Percentiles rank a stretch among this genome's conserved stretches.
These are phyloP conservation scores for Alligator sinensis DNA, from an alignment of 2,113 vertebrate genomes.

Conservation along the genomic window DNA sequence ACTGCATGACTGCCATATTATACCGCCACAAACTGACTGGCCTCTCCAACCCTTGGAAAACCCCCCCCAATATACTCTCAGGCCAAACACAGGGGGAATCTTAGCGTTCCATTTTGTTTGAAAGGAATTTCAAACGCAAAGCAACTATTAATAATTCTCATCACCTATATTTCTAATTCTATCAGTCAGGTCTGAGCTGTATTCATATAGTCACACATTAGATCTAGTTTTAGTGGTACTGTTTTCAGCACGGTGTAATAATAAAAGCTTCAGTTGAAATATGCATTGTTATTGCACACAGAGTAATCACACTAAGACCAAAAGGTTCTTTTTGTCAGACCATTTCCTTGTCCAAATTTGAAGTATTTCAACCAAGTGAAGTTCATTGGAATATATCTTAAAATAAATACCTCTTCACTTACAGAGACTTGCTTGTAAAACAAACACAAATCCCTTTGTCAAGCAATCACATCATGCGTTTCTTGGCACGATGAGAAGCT, in stretches of 20 bases:
- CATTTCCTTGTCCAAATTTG: neutral
- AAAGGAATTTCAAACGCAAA: neutral
- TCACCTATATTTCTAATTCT: neutral
- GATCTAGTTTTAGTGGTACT: neutral
- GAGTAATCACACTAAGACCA: accelerated
- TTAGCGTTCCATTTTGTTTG: neutral
- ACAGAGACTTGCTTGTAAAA: neutral
- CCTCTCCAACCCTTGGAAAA: too few species aligned
- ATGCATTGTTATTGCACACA: neutral
- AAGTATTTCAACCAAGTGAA: neutral
- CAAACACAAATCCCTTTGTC: neutral
- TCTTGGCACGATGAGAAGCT: neutral
- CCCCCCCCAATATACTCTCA: neutral
- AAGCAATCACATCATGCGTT: neutral
- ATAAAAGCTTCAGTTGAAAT: neutral
- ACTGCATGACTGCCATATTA: neutral
- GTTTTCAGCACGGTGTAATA: neutral
- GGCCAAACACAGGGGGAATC: neutral
- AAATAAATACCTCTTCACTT: neutral
- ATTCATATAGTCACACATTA: neutral
- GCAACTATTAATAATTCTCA: neutral
- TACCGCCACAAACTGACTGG: neutral
- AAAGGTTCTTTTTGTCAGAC: neutral
- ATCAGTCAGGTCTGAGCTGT: neutral
- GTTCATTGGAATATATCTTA: neutral